phyloP scores from a whole-genome alignment of 1,140 invertebrate species.

The Muscidifurax raptorellus region DNA sequence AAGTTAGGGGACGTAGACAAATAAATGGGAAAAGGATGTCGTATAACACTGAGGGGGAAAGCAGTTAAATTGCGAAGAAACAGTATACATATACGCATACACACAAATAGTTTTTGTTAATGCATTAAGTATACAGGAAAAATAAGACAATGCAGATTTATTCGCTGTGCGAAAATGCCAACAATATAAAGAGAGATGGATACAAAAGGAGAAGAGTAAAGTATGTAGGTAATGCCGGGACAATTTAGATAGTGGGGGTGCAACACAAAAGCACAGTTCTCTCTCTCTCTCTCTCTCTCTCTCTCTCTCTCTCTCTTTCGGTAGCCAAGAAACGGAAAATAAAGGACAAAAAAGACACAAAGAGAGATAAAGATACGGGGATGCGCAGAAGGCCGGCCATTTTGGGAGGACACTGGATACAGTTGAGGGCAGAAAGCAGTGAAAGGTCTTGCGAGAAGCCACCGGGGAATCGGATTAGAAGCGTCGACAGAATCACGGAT shows the following conservation, averaged over 20 bases:
- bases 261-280: constrained; percentile 11
- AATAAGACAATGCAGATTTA: neutral
- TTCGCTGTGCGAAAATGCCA: neutral
- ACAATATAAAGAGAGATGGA: neutral
- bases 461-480: constrained; percentile 55
- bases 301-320: too few species aligned
- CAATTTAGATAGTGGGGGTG: constrained; percentile 37
- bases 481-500: constrained; percentile 57
- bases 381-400: constrained; percentile 48
- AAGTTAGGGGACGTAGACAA: neutral
- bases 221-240: constrained; percentile 1
- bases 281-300: too few species aligned
- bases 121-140: neutral
- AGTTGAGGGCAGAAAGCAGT: constrained; percentile 56
- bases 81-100: neutral
- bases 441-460: constrained; percentile 29
- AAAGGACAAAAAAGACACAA: constrained; percentile 28
- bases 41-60: neutral
- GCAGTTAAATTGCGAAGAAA: neutral
- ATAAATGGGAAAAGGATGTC: neutral
- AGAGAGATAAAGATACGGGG: neutral
- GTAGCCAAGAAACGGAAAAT: constrained; percentile 5
- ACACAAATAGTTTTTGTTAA: neutral
- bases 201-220: neutral
- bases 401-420: constrained; percentile 54